Evolutionary conservation across 2,797 vertebrate species (phyloP).

Genomic region (Xenops minutus): DNA sequence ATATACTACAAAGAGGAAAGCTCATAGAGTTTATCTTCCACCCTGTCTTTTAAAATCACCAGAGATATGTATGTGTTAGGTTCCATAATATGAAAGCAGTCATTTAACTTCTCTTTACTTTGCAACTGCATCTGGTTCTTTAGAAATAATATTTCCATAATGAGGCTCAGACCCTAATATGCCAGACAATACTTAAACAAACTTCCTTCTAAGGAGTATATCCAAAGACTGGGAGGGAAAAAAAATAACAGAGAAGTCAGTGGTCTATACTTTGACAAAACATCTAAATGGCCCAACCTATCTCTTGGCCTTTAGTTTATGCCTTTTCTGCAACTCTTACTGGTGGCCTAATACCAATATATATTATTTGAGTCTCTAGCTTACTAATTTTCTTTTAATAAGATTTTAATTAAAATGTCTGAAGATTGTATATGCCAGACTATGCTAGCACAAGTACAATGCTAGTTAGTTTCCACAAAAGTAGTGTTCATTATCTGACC

Average conservation of each 20-base stretch:
- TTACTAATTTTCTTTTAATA: not conserved
- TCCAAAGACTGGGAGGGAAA: not conserved
- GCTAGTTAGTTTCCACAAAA: not conserved
- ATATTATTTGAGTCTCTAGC: not conserved
- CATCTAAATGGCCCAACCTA: not conserved
- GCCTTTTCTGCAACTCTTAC: not conserved
- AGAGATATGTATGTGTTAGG: not conserved
- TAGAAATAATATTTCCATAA: conserved; percentile 40
- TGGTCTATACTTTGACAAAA: not conserved
- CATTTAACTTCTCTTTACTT: not conserved
- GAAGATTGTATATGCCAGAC: not conserved
- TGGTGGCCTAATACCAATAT: not conserved
- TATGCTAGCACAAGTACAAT: not conserved
- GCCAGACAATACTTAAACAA: not conserved
- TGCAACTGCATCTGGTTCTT: not conserved
- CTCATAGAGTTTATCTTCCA: not conserved
- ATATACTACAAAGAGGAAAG: not conserved
- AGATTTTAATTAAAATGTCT: not conserved
- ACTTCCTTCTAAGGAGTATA: not conserved
- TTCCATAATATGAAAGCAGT: not conserved
- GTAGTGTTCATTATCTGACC: not conserved
- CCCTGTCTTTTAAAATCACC: not conserved
- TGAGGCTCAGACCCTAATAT: not conserved
- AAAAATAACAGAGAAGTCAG: not conserved
- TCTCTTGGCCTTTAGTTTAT: not conserved